Evolutionary conservation across 2,113 vertebrate genomes (phyloP).

Genomic region (Anseranas semipalmata): DNA sequence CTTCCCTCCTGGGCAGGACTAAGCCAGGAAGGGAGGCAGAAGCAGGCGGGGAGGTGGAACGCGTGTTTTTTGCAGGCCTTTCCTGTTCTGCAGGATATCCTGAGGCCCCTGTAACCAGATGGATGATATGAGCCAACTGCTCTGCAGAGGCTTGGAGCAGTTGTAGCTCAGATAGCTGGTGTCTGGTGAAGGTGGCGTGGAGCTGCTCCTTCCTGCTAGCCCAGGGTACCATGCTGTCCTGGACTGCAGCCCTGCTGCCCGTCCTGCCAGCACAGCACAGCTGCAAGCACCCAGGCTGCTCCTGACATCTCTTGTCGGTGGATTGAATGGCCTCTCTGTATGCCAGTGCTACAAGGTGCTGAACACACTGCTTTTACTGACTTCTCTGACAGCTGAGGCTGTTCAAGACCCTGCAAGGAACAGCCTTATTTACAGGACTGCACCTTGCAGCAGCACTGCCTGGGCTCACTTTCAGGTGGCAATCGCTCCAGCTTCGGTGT

Average conservation of each 20-base stretch:
- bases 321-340: not conserved
- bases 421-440: not conserved
- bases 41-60: not conserved
- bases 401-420: not conserved
- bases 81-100: conserved; percentile 67
- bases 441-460: not conserved
- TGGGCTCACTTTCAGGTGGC: not conserved
- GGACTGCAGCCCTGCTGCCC: not conserved
- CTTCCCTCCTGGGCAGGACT: conserved; percentile 6
- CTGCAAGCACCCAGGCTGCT: fast-evolving
- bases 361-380: not conserved
- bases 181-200: not conserved
- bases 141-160: not conserved
- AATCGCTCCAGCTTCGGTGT: fast-evolving
- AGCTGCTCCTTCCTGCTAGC: not conserved
- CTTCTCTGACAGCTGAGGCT: not conserved
- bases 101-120: conserved; percentile 20
- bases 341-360: not conserved
- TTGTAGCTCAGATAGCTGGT: not conserved
- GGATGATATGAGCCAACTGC: not conserved
- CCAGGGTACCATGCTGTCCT: fast-evolving
- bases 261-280: not conserved
- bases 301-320: not conserved
- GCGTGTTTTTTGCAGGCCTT: conserved; percentile 6
- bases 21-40: conserved; percentile 24